phyloP scores from a whole-genome alignment of 2,797 vertebrate genomes.

The Aeoliscus strigatus region DNA sequence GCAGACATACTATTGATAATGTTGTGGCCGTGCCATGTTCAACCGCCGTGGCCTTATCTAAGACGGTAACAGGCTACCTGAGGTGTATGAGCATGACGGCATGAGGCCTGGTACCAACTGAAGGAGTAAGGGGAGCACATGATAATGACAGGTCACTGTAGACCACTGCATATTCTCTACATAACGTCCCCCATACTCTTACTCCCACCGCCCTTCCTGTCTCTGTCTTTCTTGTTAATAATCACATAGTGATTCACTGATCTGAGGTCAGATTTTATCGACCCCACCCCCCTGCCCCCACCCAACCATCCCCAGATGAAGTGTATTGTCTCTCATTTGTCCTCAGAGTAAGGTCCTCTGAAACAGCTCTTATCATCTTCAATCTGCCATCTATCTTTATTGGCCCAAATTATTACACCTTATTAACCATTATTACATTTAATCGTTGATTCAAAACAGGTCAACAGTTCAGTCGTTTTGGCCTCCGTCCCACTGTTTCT shows the following conservation, averaged over 20 bases:
- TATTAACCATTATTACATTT: constrained; percentile 68
- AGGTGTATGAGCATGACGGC: constrained; percentile 63
- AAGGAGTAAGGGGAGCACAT: constrained; percentile 73
- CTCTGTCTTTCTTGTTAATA: constrained; percentile 25
- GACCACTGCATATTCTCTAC: constrained; percentile 62
- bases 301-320: constrained; percentile 45
- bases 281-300: too few relatives aligned
- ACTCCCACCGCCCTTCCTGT: constrained; percentile 45
- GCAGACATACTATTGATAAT: too few relatives aligned
- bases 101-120: constrained; percentile 60
- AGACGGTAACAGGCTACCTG: too few relatives aligned
- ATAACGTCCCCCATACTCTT: not conserved
- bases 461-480: constrained; percentile 54
- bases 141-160: constrained; percentile 79
- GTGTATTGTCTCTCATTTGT: constrained; percentile 64
- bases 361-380: constrained; percentile 50
- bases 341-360: constrained; percentile 63
- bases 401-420: constrained; percentile 65
- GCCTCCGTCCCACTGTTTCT: constrained; percentile 56
- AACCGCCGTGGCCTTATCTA: too few relatives aligned
- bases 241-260: constrained; percentile 70
- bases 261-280: constrained; percentile 58
- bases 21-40: too few relatives aligned
- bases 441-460: constrained; percentile 62
- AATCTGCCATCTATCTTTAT: constrained; percentile 68